Percentiles rank a stretch among this genome's conserved stretches.
phyloP scores from a whole-genome alignment of 1,140 invertebrate species.

The Drosophila parvula region DNA sequence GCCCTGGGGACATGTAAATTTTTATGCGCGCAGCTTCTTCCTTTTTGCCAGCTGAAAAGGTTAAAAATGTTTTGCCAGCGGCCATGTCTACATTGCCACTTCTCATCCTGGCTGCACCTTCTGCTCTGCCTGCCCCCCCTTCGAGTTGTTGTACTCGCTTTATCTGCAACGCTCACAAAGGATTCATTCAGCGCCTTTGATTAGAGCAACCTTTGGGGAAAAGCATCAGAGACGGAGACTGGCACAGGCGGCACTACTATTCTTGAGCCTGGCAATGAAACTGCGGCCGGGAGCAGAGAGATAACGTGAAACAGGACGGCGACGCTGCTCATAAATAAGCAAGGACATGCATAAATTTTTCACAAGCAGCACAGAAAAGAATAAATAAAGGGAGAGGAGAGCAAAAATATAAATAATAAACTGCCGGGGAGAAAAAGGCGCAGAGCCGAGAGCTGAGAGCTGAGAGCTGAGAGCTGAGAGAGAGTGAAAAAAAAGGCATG shows the following conservation, averaged over 20 bases:
- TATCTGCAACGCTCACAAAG: constrained; percentile 79
- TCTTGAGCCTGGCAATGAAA: constrained; percentile 77
- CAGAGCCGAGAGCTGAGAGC: constrained; percentile 1
- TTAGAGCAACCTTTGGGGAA: constrained; percentile 80
- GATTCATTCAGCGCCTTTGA: constrained; percentile 83
- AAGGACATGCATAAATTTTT: constrained; percentile 83
- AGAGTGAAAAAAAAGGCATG: too few species aligned
- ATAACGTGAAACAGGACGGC: constrained; percentile 67
- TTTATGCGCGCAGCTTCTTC: constrained; percentile 67
- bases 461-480: background rate
- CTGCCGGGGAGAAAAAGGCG: constrained; percentile 27
- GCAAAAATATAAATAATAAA: constrained; percentile 77
- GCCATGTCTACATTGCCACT: constrained; percentile 79
- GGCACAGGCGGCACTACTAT: constrained; percentile 48
- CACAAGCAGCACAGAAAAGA: constrained; percentile 65
- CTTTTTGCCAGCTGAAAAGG: constrained; percentile 53
- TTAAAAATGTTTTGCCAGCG: constrained; percentile 69
- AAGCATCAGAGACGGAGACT: constrained; percentile 16
- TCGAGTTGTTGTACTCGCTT: constrained; percentile 57
- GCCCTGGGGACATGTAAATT: constrained; percentile 83
- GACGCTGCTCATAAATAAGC: constrained; percentile 81
- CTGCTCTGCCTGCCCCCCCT: background rate
- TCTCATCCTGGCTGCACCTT: constrained; percentile 53
- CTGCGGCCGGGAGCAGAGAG: constrained; percentile 70
- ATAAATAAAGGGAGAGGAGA: constrained; percentile 44